Evolutionary conservation across 30 jellyfish, hydroid and myxozoan genomes (phyloP), one percentile per base, ranked within the genome.

Genomic region (Rhopilema esculentum): DNA sequence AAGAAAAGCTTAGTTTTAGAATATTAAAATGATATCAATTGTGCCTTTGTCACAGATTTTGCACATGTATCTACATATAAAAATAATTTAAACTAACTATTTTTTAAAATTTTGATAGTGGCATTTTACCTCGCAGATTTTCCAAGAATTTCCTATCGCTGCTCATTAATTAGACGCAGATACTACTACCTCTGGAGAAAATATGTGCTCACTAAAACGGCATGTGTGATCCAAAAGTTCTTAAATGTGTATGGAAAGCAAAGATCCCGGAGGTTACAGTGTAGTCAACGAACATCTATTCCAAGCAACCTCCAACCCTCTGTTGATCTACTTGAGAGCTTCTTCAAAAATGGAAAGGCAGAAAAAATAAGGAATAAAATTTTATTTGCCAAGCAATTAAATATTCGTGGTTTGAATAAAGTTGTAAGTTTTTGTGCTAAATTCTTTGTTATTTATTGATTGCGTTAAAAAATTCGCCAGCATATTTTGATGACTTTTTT

Each of bases 341-440:
- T 52, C 66, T 20, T 76, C 31, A 76, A 57, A 20, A 27, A 52
- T 32, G 22, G 23, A 27, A 52, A 76, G 24, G 27, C 69, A 16
- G 69, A 33, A 31, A 33, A 73, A 49, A 16, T 73, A 16, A 66
- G 24, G 4, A 73, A 73, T 16, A 73, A 17, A 20, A 66, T 16
- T 20, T n/a, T 40, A 1, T 1, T 73, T 31, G 84, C 84, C 30
- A 73, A 73, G 51, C 69, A 73, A 66, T 73, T 73, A 33, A 48
- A 19, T 33, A 32, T 73, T 33, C 84, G 12, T 18, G 84, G 84
- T 17, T 73, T 73, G 25, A 23, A 22, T 15, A 73, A 73, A 73
- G 20, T 73, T 0, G 84, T 73, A 73, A 31, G 84, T 73, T 21
- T 67, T 15, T 9, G 23, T 20, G 4, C 4, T 67, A 32, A 70